Evolutionary conservation across 53 echinoderm and acorn worm species (phyloP), one percentile per base, ranked within the genome.

Genomic region (Crossaster papposus): DNA sequence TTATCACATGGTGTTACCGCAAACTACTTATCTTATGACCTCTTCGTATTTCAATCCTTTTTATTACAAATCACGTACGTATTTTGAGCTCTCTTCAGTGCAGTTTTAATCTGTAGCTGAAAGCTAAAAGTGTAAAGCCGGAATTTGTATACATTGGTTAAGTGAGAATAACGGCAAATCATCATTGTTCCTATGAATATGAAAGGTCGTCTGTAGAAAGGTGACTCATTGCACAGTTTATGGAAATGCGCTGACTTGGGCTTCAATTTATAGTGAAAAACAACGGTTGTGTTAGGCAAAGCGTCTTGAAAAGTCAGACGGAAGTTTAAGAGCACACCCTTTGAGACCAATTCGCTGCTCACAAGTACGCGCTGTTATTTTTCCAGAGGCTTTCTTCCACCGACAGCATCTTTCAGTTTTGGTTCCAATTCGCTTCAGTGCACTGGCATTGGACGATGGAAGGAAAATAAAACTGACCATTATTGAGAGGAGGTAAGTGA

Each of bases 401-500:
- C 17, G 58, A 58, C 30, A 34, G 30, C 62, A 23, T 33, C 3
- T 30, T 71, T 31, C 30, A 35, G 17, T 31, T 2, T 70, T 83
- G 23, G 29, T 28, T 54, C 28, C 51, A 51, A n/a, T 54, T 72
- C 85, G 85, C 85, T 72, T 33, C 51, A 44, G 13, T 85, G 85
- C 85, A 73, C 35, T 52, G 73, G 85, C 53, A 53, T 72, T 85
- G 74, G 85, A 85, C 85, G 73, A 73, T 73, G 30, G 18, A 9
- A 44, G 9, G 9, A 44, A 51, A 54, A 14, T 72, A 33, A 73
- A 73, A 54, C 52, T 24, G 51, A 85, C 30, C 71, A 34, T 15
- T 53, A 23, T 83, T 13, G 22, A 51, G 72, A 72, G 51, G 52
- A 72, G 85, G 85, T 85, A 85, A 85, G 85, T 72, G 85, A 85